A percentile compares a stretch with the other conserved stretches of the same genome.
phyloP scores from a whole-genome alignment of 2,797 vertebrate species.

The Poecilia picta region DNA sequence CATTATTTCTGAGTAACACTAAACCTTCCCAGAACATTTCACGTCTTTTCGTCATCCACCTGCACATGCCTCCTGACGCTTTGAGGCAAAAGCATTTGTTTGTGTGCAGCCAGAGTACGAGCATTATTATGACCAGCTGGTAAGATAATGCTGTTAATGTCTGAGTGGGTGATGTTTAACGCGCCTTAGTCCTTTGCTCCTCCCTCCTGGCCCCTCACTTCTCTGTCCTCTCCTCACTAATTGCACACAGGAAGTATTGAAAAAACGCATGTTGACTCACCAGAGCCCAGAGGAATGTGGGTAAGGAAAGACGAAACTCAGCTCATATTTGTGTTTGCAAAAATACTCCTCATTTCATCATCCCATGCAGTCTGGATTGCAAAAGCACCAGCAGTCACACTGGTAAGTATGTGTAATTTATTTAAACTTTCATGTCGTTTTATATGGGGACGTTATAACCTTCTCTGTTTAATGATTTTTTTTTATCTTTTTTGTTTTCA shows the following conservation, averaged over 20 bases:
- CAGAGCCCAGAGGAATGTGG: constrained; percentile 63
- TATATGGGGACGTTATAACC: neutral
- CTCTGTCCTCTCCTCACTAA: constrained; percentile 41
- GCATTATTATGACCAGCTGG: constrained; percentile 28
- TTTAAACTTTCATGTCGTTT: neutral
- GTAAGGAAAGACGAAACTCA: constrained; percentile 21
- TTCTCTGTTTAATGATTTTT: neutral
- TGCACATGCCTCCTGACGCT: neutral
- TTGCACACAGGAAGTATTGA: constrained; percentile 74
- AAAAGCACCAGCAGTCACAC: neutral
- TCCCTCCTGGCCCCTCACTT: constrained; percentile 17
- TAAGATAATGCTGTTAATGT: constrained; percentile 23
- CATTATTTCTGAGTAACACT: constrained; percentile 10
- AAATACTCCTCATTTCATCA: constrained; percentile 1
- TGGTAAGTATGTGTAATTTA: too few relatives aligned
- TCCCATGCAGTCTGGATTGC: neutral
- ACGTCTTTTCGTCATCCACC: neutral
- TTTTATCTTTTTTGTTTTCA: neutral
- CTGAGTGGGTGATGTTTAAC: constrained; percentile 16
- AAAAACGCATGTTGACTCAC: constrained; percentile 71
- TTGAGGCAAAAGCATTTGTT: constrained; percentile 10
- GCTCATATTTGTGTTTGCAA: constrained; percentile 12
- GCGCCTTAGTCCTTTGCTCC: constrained; percentile 8
- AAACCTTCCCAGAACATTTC: constrained; percentile 8
- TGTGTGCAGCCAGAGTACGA: constrained; percentile 10